These are phyloP conservation scores for Paedocypris micromegethes DNA, from an alignment of 2,797 vertebrate genomes.

Conservation along the genomic window DNA sequence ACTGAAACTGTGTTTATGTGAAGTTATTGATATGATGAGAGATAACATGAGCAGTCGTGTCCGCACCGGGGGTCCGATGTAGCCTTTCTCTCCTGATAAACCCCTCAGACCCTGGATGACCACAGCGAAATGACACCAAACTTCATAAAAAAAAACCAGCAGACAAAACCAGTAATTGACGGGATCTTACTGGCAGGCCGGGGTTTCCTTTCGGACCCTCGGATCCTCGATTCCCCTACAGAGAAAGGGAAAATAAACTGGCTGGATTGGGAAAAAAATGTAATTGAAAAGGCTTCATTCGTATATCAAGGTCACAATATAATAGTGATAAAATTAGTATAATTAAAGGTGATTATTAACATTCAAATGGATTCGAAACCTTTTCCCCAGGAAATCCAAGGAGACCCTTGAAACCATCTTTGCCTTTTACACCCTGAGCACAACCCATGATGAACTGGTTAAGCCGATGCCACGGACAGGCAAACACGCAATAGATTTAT, in stretches of 20 bases:
- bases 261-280: too few species aligned
- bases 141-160: too few species aligned
- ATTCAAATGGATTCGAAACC: conserved; percentile 46
- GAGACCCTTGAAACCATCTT: conserved; percentile 52
- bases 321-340: background rate
- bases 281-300: too few species aligned
- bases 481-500: background rate
- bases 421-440: conserved; percentile 64
- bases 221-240: conserved; percentile 63
- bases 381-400: conserved; percentile 57
- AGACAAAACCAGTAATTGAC: background rate
- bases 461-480: background rate
- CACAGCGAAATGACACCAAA: background rate
- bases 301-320: too few species aligned
- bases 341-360: background rate
- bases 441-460: background rate
- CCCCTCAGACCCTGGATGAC: conserved; percentile 62
- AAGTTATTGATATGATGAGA: too few species aligned
- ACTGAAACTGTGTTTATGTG: too few species aligned
- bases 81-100: conserved; percentile 59
- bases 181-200: conserved; percentile 59
- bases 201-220: conserved; percentile 58
- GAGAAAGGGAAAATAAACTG: conserved; percentile 15
- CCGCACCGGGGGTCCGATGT: conserved; percentile 64
- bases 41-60: too few species aligned